These are phyloP conservation scores for Alectura lathami DNA, from an alignment of 2,113 vertebrate genomes.

Conservation along the genomic window DNA sequence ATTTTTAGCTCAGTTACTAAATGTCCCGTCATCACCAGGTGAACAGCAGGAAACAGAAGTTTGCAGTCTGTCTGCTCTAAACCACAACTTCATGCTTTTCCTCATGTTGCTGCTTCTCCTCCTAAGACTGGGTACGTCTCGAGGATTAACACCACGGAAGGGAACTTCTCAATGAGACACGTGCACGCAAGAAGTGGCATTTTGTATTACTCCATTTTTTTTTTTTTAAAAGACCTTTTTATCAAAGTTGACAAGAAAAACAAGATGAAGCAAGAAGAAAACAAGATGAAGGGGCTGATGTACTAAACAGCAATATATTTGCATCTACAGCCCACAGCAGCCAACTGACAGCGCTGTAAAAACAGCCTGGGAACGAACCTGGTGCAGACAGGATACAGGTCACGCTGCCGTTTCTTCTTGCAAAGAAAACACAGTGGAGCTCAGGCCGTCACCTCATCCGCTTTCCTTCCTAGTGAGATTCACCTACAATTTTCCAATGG, in stretches of 20 bases:
- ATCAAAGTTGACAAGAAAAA: neutral
- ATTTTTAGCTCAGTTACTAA: neutral
- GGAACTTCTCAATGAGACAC: neutral
- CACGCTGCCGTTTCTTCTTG: neutral
- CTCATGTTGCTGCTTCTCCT: neutral
- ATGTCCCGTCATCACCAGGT: neutral
- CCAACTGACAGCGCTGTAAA: neutral
- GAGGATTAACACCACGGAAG: neutral
- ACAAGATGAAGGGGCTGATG: neutral
- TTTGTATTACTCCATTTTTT: neutral
- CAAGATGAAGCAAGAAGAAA: no score
- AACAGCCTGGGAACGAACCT: neutral
- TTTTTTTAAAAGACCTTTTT: neutral
- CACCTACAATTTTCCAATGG: neutral
- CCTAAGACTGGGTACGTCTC: neutral
- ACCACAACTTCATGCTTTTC: neutral
- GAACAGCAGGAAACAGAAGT: neutral
- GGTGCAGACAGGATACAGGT: neutral
- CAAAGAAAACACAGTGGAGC: neutral
- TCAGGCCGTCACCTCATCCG: neutral
- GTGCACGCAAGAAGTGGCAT: neutral
- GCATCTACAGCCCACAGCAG: neutral
- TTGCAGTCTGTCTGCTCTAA: neutral
- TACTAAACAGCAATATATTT: neutral
- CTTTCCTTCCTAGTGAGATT: neutral